Evolutionary conservation across 23 tunicate genomes (phyloP).

Genomic region (Halocynthia roretzi): DNA sequence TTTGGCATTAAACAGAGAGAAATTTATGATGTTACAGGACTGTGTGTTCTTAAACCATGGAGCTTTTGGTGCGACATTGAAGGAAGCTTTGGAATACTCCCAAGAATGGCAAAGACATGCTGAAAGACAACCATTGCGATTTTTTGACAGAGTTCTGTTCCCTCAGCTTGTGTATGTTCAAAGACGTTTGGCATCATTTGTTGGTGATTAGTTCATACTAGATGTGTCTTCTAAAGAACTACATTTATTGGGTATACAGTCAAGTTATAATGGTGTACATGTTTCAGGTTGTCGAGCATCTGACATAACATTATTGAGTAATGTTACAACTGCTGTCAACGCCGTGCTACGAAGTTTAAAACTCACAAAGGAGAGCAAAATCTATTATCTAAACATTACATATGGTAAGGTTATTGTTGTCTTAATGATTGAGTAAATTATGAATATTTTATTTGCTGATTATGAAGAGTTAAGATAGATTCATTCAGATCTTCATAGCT

Average conservation of each 20-base stretch:
- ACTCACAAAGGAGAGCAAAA: conserved; percentile 25
- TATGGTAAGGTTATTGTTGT: conserved; percentile 43
- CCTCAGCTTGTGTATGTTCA: conserved; percentile 66
- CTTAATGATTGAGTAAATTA: too few relatives aligned
- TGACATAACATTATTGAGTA: conserved; percentile 62
- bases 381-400: conserved; percentile 51
- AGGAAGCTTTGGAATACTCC: conserved; percentile 42
- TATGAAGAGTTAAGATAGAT: too few relatives aligned
- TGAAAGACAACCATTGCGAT: conserved; percentile 70
- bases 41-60: conserved; percentile 82
- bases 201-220: conserved; percentile 26
- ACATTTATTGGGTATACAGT: not conserved
- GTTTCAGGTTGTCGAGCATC: conserved; percentile 50
- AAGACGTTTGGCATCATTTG: conserved; percentile 52
- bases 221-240: not conserved
- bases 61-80: conserved; percentile 72
- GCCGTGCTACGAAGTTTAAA: conserved; percentile 59
- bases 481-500: too few relatives aligned
- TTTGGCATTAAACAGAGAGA: not conserved
- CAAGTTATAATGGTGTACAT: not conserved
- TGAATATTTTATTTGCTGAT: too few relatives aligned
- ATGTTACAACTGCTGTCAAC: conserved; percentile 80
- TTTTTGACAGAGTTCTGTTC: conserved; percentile 74
- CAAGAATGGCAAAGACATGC: conserved; percentile 52
- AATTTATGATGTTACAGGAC: not conserved